Base-by-base conservation (phyloP, 2,888 invertebrate species). In the Pristionchus arcanus region DNA sequence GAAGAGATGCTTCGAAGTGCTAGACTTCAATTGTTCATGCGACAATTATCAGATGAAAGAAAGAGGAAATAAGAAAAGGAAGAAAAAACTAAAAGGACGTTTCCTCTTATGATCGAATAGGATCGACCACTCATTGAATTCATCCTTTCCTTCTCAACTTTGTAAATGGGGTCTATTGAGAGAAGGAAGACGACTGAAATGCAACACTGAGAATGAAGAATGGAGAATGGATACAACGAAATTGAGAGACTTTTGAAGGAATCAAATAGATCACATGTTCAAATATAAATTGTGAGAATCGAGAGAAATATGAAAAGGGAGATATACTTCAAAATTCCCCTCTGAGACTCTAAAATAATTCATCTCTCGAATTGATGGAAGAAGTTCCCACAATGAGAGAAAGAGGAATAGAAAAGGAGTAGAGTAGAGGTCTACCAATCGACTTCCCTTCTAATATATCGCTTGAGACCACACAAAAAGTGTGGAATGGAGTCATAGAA, bases 21-120 rank as follows among this genome's bases (percentile, higher is more conserved):
- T 83, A 83, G 83, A 55, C 83, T 77, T 77, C 77, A 77, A 77
- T 77, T 77, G 77, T 77, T 77, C 77, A 77, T 77, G 77, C 77
- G 77, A 77, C 77, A 77, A 77, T 77, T 77, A 77, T 37, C 5
- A 42, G 37, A 77, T 42, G 83, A 42, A 83, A 83, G 53, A 55
- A 55, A 31, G 31, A 55, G 16, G 81, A 81, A 49, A 21, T 28
- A 28, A 0, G 21, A 55, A 55, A n/a, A 42, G 55, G 31, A 55
- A 42, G 16, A 83, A 31, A 19, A 55, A 83, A 19, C 15, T 34
- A 19, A 42, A 53, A 4, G 28, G n/a, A 31, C 55, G 37, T 19
- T 55, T 21, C 34, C 21, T 31, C 68, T 49, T 49, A 49, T 49
- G 19, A 59, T 59, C 19, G 21, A 13, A 16, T 59, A 19, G 21